Evolutionary conservation across 2,113 vertebrate genomes (phyloP), one percentile per base, ranked within the genome.

Genomic region (Anguilla japonica): DNA sequence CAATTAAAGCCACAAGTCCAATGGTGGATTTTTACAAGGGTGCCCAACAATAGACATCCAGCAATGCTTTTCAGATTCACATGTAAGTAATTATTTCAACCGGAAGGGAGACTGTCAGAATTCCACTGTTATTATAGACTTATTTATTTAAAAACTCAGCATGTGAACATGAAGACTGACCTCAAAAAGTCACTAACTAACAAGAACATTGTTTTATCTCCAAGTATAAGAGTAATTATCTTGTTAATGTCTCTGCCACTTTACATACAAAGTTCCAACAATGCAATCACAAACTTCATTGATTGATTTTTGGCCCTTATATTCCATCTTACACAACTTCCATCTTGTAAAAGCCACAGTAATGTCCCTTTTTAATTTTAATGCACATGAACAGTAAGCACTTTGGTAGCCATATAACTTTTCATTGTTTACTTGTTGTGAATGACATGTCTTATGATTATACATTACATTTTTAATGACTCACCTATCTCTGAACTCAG

Each of bases 61-160:
- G 46, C n/a, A 14, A 82, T 82, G 81, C 81, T 50, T 82, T 82
- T 82, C 22, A 82, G 20, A 82, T 29, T n/a, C 41, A 29, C 81
- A 50, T 82, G 81, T 82, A 81, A 81, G 40, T 81, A 82, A 75
- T 75, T 75, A 75, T 75, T 75, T 75, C 71, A 75, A 75, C 71
- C 26, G 71, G 71, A 26, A 75, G 9, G n/a, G 7, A 34, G n/a
- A 75, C n/a, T 75, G 9, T 26, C 5, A 5, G 18, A 67, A 67
- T 67, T 26, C 18, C 60, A 67, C 60, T 67, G 60, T 67, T 26
- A 26, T 67, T 67, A 67, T 67, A 67, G 22, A 67, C 22, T 26
- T 26, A 26, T 67, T 67, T 67, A 67, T 67, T 34, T 34, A 26
- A 67, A 20, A 67, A 22, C 18, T 67, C 60, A 67, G 5, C 22